Evolutionary conservation across 2,113 vertebrate genomes (phyloP), one percentile per base, ranked within the genome.

Genomic region (Hiodon tergisus): DNA sequence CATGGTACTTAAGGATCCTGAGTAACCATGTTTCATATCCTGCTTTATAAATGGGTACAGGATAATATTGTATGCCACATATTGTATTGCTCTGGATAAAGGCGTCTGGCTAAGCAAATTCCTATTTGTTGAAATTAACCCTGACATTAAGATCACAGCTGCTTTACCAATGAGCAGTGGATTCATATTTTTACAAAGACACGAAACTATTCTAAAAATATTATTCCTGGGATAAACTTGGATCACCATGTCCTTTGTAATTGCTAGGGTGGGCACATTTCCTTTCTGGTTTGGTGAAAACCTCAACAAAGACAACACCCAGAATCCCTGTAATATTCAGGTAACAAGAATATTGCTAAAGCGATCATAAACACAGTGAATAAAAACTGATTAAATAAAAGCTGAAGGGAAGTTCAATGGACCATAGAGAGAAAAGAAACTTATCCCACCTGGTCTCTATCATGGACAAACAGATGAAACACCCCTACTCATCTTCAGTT

Each of bases 161-260:
- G 46, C 8, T 8, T 60, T 8, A 58, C 7, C 8, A 17, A 10
- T 55, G 5, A 58, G 5, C 54, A 55, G 17, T 54, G 31, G 47
- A 17, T 67, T 74, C 5, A 14, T 67, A 11, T 67, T 58, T 74
- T 58, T 55, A 67, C 67, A 67, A 16, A 54, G 46, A 48, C 14
- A 61, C 50, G 70, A 14, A 60, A 50, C 31, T 52, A 16, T 54
- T 72, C 57, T 60, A 50, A 61, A 60, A 60, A 72, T 60, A 72
- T 52, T 65, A 65, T 74, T 54, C 53, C 17, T 67, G 53, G 52
- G 52, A 74, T 67, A 48, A 74, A 74, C 17, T n/a, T 48, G 62
- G 72, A 67, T 67, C 11, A 65, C 51, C 11, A 16, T 73, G 10
- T 67, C 47, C 55, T 66, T 46, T 54, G 16, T 0, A 54, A 10